phyloP scores from a whole-genome alignment of 2,888 invertebrate genomes.

The Perizoma affinitatum region DNA sequence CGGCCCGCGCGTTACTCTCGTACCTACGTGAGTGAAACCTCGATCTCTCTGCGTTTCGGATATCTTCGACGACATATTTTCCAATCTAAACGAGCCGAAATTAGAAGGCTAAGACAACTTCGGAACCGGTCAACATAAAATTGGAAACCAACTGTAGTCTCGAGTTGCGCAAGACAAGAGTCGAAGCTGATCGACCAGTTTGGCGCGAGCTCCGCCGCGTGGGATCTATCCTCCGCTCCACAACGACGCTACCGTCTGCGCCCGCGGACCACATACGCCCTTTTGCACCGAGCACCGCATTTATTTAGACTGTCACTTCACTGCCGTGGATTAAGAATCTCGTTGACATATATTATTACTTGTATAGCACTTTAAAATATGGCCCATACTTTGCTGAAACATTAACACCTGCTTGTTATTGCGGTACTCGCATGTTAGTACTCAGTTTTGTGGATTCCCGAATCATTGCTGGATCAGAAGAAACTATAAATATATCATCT shows the following conservation, averaged over 20 bases:
- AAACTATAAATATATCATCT: not conserved
- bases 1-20: conserved; percentile 17
- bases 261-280: conserved; percentile 43
- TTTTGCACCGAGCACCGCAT: conserved; percentile 48
- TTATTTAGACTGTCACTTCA: conserved; percentile 71
- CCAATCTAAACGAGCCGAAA: conserved; percentile 83
- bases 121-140: conserved; percentile 84
- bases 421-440: not conserved
- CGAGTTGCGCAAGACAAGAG: conserved; percentile 74
- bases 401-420: conserved; percentile 31
- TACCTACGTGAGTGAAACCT: conserved; percentile 48
- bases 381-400: conserved; percentile 50
- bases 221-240: conserved; percentile 60
- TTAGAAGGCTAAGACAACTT: conserved; percentile 82
- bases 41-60: conserved; percentile 32
- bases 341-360: conserved; percentile 73
- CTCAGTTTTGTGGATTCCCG: conserved; percentile 3
- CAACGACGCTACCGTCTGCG: conserved; percentile 34
- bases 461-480: not conserved
- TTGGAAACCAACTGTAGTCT: conserved; percentile 82
- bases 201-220: conserved; percentile 69
- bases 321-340: conserved; percentile 73
- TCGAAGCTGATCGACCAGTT: conserved; percentile 73
- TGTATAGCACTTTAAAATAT: conserved; percentile 57
- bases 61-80: conserved; percentile 70